Evolutionary conservation across 30 jellyfish, hydroid and myxozoan species (phyloP), one percentile per base, ranked within the genome.

Genomic region (Sanderia malayensis): DNA sequence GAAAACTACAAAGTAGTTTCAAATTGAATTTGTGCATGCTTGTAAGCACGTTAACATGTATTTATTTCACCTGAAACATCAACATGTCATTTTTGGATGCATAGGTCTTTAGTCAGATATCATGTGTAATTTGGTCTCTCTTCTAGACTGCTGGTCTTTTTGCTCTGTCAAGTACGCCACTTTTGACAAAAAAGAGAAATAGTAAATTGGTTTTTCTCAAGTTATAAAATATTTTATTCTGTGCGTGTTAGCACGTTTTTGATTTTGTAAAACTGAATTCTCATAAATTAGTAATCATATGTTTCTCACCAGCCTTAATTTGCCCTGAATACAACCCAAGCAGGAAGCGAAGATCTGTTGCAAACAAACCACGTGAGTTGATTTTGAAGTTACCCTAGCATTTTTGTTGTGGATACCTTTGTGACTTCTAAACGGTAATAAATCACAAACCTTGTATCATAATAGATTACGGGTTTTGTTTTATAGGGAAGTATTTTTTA

Each of bases 71-170:
- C n/a, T n/a, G n/a, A n/a, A n/a, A n/a, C n/a, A n/a, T n/a, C n/a
- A n/a, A n/a, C n/a, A n/a, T n/a, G n/a, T n/a, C n/a, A n/a, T n/a
- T n/a, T n/a, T n/a, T n/a, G n/a, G n/a, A n/a, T n/a, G n/a, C n/a
- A n/a, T n/a, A n/a, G n/a, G n/a, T n/a, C n/a, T n/a, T n/a, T n/a
- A 6, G 55, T 41, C 55, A 41, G 55, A 15, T 15, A 15, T 6
- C 15, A 6, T 15, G 15, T 41, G 15, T 41, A 41, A 28, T 17
- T 28, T 28, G 22, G 19, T 20, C 7, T 61, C 31, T 79, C 1
- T 69, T 70, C 7, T 26, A 81, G 93, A 81, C 31, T 0, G 93
- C 93, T 70, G 93, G 93, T 10, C 67, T 81, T 29, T 64, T 80
- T 0, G 80, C 70, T 0, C 31, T 81, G 31, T 55, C 93, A 46